Conservation (phyloP, 1,140 invertebrate genomes). For the Physella acuta region DNA sequence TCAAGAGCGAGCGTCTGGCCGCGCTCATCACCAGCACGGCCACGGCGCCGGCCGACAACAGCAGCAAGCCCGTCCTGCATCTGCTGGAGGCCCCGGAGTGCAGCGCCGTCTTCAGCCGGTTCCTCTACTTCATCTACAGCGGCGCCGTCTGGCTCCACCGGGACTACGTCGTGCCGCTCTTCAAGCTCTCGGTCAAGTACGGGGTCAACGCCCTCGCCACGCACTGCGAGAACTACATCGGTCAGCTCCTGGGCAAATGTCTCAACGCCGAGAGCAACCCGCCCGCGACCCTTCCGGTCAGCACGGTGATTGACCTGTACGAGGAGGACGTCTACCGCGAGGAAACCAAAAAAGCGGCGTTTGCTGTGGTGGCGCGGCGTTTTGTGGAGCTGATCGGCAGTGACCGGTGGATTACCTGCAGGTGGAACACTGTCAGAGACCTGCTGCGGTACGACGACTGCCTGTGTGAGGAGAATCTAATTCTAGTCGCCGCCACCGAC, state of each 20-base stretch:
- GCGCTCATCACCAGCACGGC: conserved; percentile 40
- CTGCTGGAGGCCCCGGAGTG: conserved; percentile 45
- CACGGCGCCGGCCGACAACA: conserved; percentile 17
- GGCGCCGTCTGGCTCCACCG: conserved; percentile 54
- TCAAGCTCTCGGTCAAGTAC: conserved; percentile 47
- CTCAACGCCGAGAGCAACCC: not conserved
- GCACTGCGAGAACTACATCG: conserved; percentile 52
- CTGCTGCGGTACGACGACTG: conserved; percentile 45
- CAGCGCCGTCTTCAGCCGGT: conserved; percentile 50
- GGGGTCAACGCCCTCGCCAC: conserved; percentile 40
- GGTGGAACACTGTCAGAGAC: conserved; percentile 47
- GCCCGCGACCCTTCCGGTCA: conserved; percentile 39
- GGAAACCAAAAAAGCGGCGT: conserved; percentile 42
- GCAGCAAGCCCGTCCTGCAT: conserved; percentile 37
- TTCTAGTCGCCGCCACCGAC: conserved; percentile 51
- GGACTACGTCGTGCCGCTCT: conserved; percentile 51
- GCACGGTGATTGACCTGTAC: conserved; percentile 39
- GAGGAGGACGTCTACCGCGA: conserved; percentile 38
- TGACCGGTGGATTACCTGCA: conserved; percentile 42
- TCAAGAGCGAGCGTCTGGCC: conserved; percentile 52
- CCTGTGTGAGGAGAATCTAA: conserved; percentile 49
- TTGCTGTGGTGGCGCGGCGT: conserved; percentile 46
- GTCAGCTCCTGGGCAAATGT: conserved; percentile 46
- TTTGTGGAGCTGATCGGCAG: conserved; percentile 42
- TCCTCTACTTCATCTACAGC: conserved; percentile 55